Percentiles rank a stretch among this genome's conserved stretches.
These are phyloP conservation scores for Lasioglossum zephyrum DNA, from an alignment of 2,888 invertebrate genomes.

Conservation along the genomic window DNA sequence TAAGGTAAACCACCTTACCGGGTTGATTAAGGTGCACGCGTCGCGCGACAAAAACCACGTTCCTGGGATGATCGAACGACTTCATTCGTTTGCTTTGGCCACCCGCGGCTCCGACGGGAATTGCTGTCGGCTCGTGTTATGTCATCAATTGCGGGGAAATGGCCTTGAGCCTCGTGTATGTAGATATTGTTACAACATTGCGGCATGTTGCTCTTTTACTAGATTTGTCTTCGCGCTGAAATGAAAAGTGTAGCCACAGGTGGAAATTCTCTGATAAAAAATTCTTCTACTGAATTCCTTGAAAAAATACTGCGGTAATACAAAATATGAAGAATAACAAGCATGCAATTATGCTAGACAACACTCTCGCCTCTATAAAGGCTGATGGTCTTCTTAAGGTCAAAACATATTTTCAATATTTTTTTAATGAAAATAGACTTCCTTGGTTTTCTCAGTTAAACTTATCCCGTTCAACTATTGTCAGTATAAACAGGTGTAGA, in stretches of 20 bases:
- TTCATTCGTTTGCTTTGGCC: constrained; percentile 33
- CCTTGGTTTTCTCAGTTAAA: too few relatives aligned
- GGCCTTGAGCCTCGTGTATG: neutral
- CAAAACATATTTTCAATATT: too few relatives aligned
- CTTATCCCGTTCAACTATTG: too few relatives aligned
- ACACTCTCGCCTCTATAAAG: too few relatives aligned
- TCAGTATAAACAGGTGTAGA: too few relatives aligned
- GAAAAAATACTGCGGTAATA: too few relatives aligned
- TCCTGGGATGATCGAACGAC: constrained; percentile 30
- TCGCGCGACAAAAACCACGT: constrained; percentile 35
- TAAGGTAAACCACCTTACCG: constrained; percentile 59
- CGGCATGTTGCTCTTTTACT: neutral
- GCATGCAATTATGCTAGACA: too few relatives aligned
- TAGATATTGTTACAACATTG: neutral
- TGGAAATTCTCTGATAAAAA: neutral
- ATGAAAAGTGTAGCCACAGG: neutral
- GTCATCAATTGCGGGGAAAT: neutral
- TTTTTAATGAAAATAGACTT: too few relatives aligned
- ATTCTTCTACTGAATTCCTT: neutral
- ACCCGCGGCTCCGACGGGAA: neutral
- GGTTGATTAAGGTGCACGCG: constrained; percentile 51
- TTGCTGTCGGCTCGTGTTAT: neutral
- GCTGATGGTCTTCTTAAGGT: too few relatives aligned
- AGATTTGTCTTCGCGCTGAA: neutral
- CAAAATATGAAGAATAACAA: too few relatives aligned